Evolutionary conservation across 2,888 invertebrate species (phyloP).

Genomic region (Hydrotaea diabolus): DNA sequence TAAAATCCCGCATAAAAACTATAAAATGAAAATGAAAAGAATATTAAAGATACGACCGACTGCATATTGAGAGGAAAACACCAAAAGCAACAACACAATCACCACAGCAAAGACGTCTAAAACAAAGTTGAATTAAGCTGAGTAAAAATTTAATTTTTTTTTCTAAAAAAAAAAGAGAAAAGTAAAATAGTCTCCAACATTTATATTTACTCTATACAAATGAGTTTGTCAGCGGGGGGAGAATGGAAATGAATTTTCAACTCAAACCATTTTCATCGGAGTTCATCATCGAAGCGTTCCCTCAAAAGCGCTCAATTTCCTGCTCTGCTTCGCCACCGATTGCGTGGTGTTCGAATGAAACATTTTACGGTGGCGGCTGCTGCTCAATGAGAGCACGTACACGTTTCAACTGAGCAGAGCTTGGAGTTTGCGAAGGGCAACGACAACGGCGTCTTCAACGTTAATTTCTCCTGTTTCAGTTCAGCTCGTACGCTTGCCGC

Average conservation of each 20-base stretch:
- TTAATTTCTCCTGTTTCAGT: slow-evolving; percentile 35
- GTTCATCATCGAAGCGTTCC: not conserved
- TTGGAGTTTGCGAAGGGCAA: not conserved
- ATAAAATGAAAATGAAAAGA: slow-evolving; percentile 78
- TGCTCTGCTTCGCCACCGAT: slow-evolving; percentile 14
- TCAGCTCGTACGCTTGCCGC: not conserved
- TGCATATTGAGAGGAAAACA: not conserved
- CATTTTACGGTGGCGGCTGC: not conserved
- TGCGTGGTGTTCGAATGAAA: slow-evolving; percentile 7
- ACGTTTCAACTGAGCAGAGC: not conserved
- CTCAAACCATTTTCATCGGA: slow-evolving; percentile 50
- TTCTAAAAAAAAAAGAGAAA: not conserved
- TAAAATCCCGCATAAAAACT: slow-evolving; percentile 79
- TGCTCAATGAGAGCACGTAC: not conserved
- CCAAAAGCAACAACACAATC: slow-evolving; percentile 25
- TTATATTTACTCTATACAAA: not conserved
- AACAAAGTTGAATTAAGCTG: slow-evolving; percentile 14
- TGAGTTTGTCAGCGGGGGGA: not conserved
- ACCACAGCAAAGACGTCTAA: not conserved
- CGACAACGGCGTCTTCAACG: slow-evolving; percentile 45
- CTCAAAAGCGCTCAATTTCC: slow-evolving; percentile 36
- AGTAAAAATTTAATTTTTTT: not conserved
- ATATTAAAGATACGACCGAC: slow-evolving; percentile 70
- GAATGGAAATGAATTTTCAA: slow-evolving; percentile 35
- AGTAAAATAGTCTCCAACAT: not conserved